These are phyloP conservation scores for Amniataba percoides DNA, from an alignment of 2,797 vertebrate species.

Conservation along the genomic window DNA sequence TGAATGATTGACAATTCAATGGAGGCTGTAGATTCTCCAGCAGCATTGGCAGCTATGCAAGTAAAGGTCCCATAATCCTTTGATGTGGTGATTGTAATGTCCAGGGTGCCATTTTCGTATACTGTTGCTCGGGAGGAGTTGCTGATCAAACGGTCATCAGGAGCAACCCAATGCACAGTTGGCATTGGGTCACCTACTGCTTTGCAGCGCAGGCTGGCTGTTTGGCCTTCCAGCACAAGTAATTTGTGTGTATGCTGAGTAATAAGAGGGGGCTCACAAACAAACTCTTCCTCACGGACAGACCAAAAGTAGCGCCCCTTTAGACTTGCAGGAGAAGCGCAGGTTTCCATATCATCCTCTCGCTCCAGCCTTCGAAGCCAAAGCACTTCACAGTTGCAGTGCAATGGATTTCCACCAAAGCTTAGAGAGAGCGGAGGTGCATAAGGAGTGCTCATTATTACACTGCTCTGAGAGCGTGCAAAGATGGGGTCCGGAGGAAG, in stretches of 20 bases:
- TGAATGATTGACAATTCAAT: constrained; percentile 98
- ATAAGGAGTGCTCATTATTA: constrained; percentile 89
- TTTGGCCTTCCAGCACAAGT: constrained; percentile 96
- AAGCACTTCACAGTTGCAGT: constrained; percentile 97
- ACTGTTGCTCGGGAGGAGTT: constrained; percentile 93
- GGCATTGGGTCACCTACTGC: constrained; percentile 96
- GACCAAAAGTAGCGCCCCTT: constrained; percentile 99
- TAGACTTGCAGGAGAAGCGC: constrained; percentile 92
- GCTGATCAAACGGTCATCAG: constrained; percentile 93
- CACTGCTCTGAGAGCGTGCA: constrained; percentile 90
- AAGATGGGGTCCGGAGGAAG: constrained; percentile 98
- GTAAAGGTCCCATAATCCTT: constrained; percentile 98
- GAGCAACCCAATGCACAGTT: constrained; percentile 96
- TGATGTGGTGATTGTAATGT: constrained; percentile 94
- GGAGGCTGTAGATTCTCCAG: constrained; percentile 94
- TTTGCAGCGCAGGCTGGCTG: constrained; percentile 95
- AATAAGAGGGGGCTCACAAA: constrained; percentile 96
- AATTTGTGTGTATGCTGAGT: constrained; percentile 96
- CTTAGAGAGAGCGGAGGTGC: constrained; percentile 92
- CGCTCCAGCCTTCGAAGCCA: constrained; percentile 94
- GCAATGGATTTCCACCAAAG: constrained; percentile 96
- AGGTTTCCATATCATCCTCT: constrained; percentile 98
- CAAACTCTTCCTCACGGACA: constrained; percentile 94
- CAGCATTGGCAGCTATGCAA: constrained; percentile 97
- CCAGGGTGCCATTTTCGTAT: constrained; percentile 96